Evolutionary conservation across 2,113 vertebrate species (phyloP), one percentile per base, ranked within the genome.

Genomic region (Columba livia): DNA sequence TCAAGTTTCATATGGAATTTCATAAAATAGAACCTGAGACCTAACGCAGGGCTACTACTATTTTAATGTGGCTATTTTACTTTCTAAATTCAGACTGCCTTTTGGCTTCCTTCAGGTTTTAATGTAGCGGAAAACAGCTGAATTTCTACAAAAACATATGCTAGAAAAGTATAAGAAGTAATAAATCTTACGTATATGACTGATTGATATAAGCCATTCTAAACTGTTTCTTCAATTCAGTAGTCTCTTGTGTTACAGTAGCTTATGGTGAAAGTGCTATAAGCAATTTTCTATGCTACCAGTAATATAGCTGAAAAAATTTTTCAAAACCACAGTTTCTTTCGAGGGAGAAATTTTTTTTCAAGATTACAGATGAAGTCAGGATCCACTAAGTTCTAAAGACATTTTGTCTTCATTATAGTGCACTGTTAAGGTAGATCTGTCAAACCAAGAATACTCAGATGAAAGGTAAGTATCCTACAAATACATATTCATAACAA

Each of bases 261-360:
- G 58, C 12, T 95, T 73, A 67, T 31, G 25, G 57, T 44, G n/a
- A 82, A 88, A 75, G 29, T 79, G 75, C 61, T 91, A 72, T 84
- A 85, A 94, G 79, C 84, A 74, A 78, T 94, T 92, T 94, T 69
- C 69, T 71, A 19, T 86, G 56, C 88, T 94, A 77, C 54, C 70
- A 96, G 51, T 10, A 91, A 86, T 74, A 74, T 15, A 81, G 25
- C 25, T 40, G 47, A 90, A 93, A 24, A 92, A 90, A 69, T 83
- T 88, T 87, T 91, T 93, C 69, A 90, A 92, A 87, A 5, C 23
- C 11, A 56, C 24, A 66, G 15, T 84, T 94, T 64, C 65, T 89
- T 93, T 91, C 15, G 40, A 88, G 88, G 31, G 40, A 87, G 16
- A 32, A 58, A 77, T 91, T 88, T 92, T 73, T 96, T 94, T 96